Conservation (phyloP, 2,113 vertebrate species). For the Sphyrna mokarran region DNA sequence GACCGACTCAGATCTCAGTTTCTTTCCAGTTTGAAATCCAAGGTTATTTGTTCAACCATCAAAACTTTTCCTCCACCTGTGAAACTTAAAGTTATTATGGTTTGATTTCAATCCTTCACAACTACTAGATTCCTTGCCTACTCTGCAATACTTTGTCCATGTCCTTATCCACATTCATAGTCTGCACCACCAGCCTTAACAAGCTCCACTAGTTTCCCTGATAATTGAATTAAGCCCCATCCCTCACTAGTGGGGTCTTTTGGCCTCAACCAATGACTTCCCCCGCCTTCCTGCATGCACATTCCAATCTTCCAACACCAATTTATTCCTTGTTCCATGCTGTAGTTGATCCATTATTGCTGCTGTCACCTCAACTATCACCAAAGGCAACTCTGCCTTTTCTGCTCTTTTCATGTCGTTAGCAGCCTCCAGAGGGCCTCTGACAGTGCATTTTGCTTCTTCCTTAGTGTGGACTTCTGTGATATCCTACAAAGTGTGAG, state of each 20-base stretch:
- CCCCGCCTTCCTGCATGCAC: neutral
- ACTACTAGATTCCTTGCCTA: neutral
- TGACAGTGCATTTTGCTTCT: neutral
- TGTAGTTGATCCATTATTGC: no score
- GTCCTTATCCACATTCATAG: neutral
- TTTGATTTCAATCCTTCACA: neutral
- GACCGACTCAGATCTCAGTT: neutral
- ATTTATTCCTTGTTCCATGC: neutral
- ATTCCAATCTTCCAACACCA: neutral
- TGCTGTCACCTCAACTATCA: neutral
- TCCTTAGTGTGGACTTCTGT: neutral
- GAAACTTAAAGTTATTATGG: neutral
- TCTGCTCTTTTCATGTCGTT: neutral
- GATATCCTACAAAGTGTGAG: neutral
- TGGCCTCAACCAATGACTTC: neutral
- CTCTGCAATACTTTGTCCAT: neutral
- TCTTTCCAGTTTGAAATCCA: neutral
- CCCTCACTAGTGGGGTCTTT: neutral
- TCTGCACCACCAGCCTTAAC: neutral
- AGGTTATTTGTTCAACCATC: neutral
- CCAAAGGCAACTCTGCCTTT: neutral
- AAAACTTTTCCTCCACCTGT: neutral
- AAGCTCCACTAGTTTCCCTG: neutral
- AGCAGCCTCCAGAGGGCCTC: neutral
- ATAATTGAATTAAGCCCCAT: neutral